Conservation (phyloP, 2,888 invertebrate species). For the Odontothrips loti region DNA sequence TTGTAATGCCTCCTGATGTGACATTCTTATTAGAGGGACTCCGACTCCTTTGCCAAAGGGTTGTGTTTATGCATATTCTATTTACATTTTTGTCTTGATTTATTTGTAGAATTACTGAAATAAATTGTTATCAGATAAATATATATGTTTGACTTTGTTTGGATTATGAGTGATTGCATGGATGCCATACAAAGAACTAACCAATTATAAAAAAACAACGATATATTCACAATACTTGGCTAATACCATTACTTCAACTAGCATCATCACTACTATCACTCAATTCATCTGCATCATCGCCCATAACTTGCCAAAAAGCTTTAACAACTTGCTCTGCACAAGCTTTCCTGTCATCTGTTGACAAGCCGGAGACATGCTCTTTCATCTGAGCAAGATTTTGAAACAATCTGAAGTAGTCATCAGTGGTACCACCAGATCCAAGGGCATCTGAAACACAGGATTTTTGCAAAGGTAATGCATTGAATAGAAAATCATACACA, state of each 20-base stretch:
- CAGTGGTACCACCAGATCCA: background rate
- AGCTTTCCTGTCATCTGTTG: conserved; percentile 59
- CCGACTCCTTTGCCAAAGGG: too few species aligned
- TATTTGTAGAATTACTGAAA: background rate
- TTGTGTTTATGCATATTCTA: too few species aligned
- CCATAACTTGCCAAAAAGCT: conserved; percentile 70
- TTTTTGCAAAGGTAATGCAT: background rate
- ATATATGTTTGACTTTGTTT: background rate
- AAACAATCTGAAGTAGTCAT: conserved; percentile 61
- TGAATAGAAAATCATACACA: background rate
- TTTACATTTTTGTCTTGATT: background rate
- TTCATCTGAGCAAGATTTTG: conserved; percentile 63
- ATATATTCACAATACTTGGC: background rate
- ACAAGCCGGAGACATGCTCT: conserved; percentile 59
- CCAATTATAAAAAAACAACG: background rate
- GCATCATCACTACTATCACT: background rate
- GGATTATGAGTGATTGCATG: background rate
- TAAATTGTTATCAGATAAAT: background rate
- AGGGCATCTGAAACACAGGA: background rate
- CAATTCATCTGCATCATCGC: conserved; percentile 66
- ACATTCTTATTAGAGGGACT: too few species aligned
- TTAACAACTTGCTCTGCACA: conserved; percentile 69
- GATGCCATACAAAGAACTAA: background rate
- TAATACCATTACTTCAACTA: background rate
- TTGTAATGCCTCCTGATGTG: too few species aligned